Base-by-base conservation (phyloP, 2,888 invertebrate species). In the Baronia brevicornis region DNA sequence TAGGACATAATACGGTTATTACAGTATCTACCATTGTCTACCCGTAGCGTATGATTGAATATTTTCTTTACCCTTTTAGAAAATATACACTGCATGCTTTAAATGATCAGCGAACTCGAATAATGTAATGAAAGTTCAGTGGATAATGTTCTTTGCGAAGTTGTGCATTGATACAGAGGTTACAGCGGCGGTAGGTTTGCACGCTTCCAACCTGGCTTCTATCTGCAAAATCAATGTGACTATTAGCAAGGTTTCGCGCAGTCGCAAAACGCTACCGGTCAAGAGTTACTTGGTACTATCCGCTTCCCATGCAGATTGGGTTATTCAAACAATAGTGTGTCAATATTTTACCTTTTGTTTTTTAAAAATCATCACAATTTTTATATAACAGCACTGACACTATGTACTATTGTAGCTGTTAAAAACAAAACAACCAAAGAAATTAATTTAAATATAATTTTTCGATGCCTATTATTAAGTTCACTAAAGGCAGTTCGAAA, bases 201-300 rank as follows among this genome's bases (percentile, higher is more conserved):
- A 63, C 66, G 66, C 68, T 67, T 33, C 72, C 75, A 74, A 80
- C 80, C 79, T 79, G 79, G 71, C 75, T 77, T 74, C 79, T 80
- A 84, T 84, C 82, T 82, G 82, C 84, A 84, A 84, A 84, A 84
- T 84, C 84, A 84, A 84, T 84, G 84, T 80, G 80, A 54, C 79
- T 61, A 84, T 84, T 82, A 84, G 80, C 80, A 75, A 79, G 78
- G 75, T 75, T 70, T 75, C 82, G 84, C 84, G 84, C 82, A 82
- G 82, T 75, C 84, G 84, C 84, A 82, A 67, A 69, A 60, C 71
- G 72, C 72, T 70, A 68, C 71, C 70, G 73, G 71, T 68, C 73
- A 68, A 60, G 58, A 67, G 63, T 11, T 30, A 36, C 11, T 27
- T 23, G 28, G 18, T 32, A 35, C 18, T 27, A 38, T 36, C 25